phyloP scores from a whole-genome alignment of 2,797 vertebrate species.

The Xenopus petersii region DNA sequence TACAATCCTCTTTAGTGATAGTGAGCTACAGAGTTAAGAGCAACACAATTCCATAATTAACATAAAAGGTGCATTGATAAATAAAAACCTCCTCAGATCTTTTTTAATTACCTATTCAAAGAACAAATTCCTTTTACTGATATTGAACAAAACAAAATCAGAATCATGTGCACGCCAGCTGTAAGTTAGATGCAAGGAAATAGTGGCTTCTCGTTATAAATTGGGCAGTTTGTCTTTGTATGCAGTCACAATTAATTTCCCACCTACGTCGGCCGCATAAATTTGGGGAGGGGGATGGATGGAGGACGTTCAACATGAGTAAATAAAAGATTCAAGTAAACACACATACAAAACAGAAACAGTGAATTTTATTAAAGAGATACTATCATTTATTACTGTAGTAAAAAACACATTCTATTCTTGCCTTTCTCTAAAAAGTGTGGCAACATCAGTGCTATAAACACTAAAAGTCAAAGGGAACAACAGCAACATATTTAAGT shows the following conservation, averaged over 20 bases:
- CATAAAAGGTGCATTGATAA: neutral
- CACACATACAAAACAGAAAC: too few relatives aligned
- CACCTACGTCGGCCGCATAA: neutral
- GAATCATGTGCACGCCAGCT: neutral
- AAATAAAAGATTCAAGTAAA: too few relatives aligned
- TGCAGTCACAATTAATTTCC: constrained; percentile 17
- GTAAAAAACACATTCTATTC: too few relatives aligned
- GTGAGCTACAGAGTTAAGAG: neutral
- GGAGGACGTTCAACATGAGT: too few relatives aligned
- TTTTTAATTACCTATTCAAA: neutral
- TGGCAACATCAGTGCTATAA: too few relatives aligned
- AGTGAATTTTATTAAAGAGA: too few relatives aligned
- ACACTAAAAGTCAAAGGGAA: too few relatives aligned
- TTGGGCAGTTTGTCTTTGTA: constrained; percentile 5
- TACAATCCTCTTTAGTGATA: neutral
- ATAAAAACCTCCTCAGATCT: neutral
- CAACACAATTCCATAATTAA: neutral
- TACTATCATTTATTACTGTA: too few relatives aligned
- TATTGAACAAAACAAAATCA: neutral
- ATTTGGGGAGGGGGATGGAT: neutral
- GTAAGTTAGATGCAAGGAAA: constrained; percentile 9
- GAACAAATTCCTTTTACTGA: neutral
- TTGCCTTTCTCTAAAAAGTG: too few relatives aligned
- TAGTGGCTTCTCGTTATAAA: constrained; percentile 4
- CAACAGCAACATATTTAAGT: too few relatives aligned